Percentiles rank a stretch among this genome's conserved stretches.
Evolutionary conservation across 2,113 vertebrate genomes (phyloP).

Genomic region (Chaenocephalus aceratus): DNA sequence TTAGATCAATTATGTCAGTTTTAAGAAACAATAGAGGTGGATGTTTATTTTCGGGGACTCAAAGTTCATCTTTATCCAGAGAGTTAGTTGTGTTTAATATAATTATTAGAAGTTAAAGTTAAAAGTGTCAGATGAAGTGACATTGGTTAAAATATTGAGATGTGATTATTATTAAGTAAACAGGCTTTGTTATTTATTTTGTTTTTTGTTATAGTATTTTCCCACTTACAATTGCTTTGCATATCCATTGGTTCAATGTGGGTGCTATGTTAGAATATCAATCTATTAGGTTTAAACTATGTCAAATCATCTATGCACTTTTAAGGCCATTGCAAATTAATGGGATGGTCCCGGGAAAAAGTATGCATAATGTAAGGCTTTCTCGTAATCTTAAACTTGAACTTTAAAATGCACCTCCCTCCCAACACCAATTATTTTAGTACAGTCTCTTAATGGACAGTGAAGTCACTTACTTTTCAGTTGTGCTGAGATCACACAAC

Average conservation of each 20-base stretch:
- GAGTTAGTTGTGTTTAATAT: background rate
- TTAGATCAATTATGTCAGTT: background rate
- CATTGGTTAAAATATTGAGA: background rate
- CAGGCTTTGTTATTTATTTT: background rate
- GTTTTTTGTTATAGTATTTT: too few species aligned
- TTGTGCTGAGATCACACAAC: slow-evolving; percentile 83
- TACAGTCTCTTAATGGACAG: background rate
- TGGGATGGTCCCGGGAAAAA: too few species aligned
- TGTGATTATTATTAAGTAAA: background rate
- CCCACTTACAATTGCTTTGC: background rate
- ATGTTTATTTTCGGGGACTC: background rate
- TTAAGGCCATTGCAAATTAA: too few species aligned
- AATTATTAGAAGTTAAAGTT: background rate
- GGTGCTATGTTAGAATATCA: background rate
- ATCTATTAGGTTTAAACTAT: too few species aligned
- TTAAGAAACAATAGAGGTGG: background rate
- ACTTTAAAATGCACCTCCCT: too few species aligned
- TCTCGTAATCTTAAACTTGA: too few species aligned
- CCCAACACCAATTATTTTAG: background rate
- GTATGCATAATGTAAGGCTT: too few species aligned
- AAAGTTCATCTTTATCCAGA: background rate
- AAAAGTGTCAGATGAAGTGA: background rate
- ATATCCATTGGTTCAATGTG: background rate
- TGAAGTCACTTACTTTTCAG: slow-evolving; percentile 85
- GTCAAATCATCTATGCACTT: too few species aligned